phyloP scores from a whole-genome alignment of 2,888 invertebrate genomes.

The Sceliomorpha sp. region DNA sequence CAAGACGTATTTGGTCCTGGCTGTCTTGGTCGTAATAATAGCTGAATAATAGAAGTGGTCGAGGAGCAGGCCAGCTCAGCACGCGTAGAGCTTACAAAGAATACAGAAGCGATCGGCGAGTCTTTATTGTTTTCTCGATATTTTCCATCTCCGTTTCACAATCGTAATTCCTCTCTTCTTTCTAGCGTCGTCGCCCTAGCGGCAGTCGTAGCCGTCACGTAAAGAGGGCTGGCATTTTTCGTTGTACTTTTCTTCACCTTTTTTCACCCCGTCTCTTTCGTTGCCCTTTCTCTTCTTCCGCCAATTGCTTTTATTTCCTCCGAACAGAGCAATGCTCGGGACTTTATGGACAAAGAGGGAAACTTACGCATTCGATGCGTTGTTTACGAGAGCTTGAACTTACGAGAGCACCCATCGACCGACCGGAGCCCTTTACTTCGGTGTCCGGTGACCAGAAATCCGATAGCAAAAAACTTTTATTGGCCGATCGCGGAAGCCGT shows the following conservation, averaged over 20 bases:
- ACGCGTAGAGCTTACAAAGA: constrained; percentile 56
- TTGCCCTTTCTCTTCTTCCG: neutral
- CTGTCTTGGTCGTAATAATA: constrained; percentile 56
- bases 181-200: neutral
- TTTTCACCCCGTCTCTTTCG: constrained; percentile 1
- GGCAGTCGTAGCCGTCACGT: constrained; percentile 30
- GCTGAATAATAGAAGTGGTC: constrained; percentile 55
- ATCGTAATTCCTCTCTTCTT: constrained; percentile 22
- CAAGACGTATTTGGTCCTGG: constrained; percentile 56
- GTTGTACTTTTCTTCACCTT: constrained; percentile 10
- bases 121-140: constrained; percentile 54
- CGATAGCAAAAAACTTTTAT: constrained; percentile 50
- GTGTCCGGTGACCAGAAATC: constrained; percentile 46
- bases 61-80: constrained; percentile 42
- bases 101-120: constrained; percentile 48
- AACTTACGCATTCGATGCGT: constrained; percentile 34
- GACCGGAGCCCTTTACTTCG: constrained; percentile 24
- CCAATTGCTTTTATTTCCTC: constrained; percentile 5
- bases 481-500: constrained; percentile 28
- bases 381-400: constrained; percentile 22
- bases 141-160: constrained; percentile 42
- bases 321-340: constrained; percentile 19
- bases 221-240: constrained; percentile 23
- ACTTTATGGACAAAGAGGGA: constrained; percentile 30
- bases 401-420: constrained; percentile 2